Evolutionary conservation across 2,888 invertebrate genomes (phyloP).

Genomic region (Drosophila anomelani): DNA sequence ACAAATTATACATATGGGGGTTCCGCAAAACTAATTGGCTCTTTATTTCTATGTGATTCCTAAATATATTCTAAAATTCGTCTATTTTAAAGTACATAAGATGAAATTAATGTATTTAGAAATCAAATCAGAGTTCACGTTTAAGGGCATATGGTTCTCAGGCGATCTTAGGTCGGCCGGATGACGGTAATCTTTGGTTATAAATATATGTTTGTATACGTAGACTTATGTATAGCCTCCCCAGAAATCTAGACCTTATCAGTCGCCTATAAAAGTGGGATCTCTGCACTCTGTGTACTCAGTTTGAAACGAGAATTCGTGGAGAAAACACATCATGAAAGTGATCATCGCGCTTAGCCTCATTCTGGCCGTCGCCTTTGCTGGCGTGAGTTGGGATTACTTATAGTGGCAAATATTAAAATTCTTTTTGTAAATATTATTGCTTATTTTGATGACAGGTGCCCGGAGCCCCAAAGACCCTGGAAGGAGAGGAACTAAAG

Average conservation of each 20-base stretch:
- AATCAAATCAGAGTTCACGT: constrained; percentile 4
- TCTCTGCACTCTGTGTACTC: not conserved
- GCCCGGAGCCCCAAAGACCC: not conserved
- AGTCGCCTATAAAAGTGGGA: constrained; percentile 6
- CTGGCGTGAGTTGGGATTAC: constrained; percentile 2
- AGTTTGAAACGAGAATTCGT: not conserved
- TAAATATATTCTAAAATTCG: not conserved
- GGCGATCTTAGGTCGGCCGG: not conserved
- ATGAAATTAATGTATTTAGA: not conserved
- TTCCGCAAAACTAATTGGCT: not conserved
- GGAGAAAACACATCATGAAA: not conserved
- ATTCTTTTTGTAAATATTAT: too few relatives aligned
- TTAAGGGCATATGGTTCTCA: not conserved
- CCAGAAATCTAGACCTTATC: not conserved
- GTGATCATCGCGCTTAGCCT: not conserved
- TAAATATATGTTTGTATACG: not conserved
- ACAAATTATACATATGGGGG: not conserved
- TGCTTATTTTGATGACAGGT: not conserved
- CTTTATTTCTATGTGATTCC: not conserved
- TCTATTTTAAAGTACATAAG: not conserved
- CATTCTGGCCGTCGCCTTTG: not conserved
- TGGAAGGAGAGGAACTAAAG: constrained; percentile 1
- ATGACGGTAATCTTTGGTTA: not conserved
- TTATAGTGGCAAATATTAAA: not conserved
- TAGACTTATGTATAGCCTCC: not conserved